These are phyloP conservation scores for Disparrhopalites patrizii DNA, from an alignment of 2,888 invertebrate species.

Conservation along the genomic window DNA sequence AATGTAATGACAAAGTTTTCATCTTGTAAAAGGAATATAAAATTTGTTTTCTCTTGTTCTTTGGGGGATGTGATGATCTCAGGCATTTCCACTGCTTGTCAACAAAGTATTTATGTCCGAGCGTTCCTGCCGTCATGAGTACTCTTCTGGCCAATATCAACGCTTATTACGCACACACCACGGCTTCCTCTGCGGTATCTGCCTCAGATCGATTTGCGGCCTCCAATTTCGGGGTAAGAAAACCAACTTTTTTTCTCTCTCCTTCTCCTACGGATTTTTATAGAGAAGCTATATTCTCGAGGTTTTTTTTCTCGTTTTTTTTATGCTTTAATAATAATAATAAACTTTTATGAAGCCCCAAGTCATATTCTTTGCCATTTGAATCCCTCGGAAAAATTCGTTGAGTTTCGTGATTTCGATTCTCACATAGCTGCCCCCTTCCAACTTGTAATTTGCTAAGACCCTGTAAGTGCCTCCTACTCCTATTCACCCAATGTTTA, in stretches of 20 bases:
- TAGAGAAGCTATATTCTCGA: background rate
- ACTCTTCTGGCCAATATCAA: constrained; percentile 98
- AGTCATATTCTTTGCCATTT: too few relatives aligned
- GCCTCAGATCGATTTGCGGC: constrained; percentile 99
- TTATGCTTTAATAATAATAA: constrained; percentile 7
- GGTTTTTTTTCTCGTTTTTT: background rate
- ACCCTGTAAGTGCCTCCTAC: background rate
- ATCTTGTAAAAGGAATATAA: background rate
- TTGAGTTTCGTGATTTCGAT: too few relatives aligned
- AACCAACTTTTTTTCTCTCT: background rate
- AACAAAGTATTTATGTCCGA: constrained; percentile 97
- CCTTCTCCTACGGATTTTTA: background rate
- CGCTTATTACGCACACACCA: constrained; percentile 98
- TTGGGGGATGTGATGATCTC: constrained; percentile 52
- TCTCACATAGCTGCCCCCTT: too few relatives aligned
- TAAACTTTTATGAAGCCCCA: background rate
- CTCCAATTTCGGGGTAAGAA: constrained; percentile 94
- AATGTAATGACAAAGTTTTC: background rate
- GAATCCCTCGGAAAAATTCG: too few relatives aligned
- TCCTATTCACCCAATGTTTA: background rate
- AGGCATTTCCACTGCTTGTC: constrained; percentile 99
- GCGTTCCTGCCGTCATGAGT: constrained; percentile 98
- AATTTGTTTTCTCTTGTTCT: constrained; percentile 8
- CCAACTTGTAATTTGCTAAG: background rate
- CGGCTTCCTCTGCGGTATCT: constrained; percentile 94